Base-by-base conservation (phyloP, 2,113 vertebrate species). In the Seriola rivoliana region DNA sequence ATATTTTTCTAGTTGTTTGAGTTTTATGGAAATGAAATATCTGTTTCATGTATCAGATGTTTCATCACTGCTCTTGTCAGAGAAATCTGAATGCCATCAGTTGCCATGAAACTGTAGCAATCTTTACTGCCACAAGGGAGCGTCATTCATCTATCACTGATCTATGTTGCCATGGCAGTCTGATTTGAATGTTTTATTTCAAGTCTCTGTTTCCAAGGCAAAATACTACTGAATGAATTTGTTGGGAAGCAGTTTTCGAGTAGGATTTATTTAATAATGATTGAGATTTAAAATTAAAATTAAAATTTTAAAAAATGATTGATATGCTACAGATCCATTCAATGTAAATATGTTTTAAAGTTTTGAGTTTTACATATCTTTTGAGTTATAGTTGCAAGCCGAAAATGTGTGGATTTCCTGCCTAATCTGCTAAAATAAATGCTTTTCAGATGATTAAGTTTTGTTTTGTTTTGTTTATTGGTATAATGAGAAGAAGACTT, bases 111-210 rank as follows among this genome's bases (percentile, higher is more conserved):
- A 34, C 4, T 71, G 71, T 40, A 21, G 13, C 8, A 12, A 17
- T 60, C 19, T 7, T 0, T 57, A 46, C 29, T 7, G 4, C 80
- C 91, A 86, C 89, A 38, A 59, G 90, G 70, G 25, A 81, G 68
- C 23, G 32, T 1, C 44, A 78, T 78, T 72, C 5, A 82, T 38
- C 80, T 16, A 48, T 71, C 25, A 32, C 42, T n/a, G 21, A 4
- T 72, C n/a, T 8, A 1, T 3, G 5, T 1, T 25, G 21, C 1
- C 63, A 11, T 23, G 0, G 21, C 6, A 7, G 5, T 68, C 6
- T 34, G 5, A 3, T 48, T 64, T 21, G 17, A 67, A 2, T 55
- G 71, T 57, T 55, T 4, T 19, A 0, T 42, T 3, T 46, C 25
- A 48, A 32, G 13, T 29, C 58, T 42, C 12, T 44, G 5, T 71